phyloP scores from a whole-genome alignment of 2,113 vertebrate genomes.

The Physeter macrocephalus region DNA sequence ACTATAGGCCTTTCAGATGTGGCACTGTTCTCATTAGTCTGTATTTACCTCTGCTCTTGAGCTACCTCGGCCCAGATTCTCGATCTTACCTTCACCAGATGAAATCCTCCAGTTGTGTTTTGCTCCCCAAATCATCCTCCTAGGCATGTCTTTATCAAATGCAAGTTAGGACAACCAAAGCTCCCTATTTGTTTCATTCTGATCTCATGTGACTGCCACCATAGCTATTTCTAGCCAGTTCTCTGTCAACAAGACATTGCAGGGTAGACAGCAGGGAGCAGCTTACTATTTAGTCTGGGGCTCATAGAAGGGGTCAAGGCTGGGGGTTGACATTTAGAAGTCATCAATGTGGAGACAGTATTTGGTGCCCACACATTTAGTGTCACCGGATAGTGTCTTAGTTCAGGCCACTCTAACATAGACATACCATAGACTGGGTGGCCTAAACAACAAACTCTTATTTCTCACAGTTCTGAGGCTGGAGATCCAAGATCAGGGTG shows the following conservation, averaged over 20 bases:
- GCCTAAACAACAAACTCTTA: background rate
- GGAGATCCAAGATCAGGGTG: background rate
- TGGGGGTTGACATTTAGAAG: background rate
- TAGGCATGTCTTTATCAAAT: fast-evolving
- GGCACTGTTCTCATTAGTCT: too few species aligned
- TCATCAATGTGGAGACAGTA: background rate
- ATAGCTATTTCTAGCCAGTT: background rate
- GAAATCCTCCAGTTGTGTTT: background rate
- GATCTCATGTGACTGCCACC: background rate
- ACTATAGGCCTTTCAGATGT: background rate
- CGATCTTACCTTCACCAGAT: too few species aligned
- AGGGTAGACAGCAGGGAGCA: background rate
- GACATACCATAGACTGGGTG: too few species aligned
- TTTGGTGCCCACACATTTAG: background rate
- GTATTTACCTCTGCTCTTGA: background rate
- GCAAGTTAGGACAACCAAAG: background rate
- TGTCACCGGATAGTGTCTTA: background rate
- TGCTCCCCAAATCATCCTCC: background rate
- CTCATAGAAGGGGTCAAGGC: background rate
- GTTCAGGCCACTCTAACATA: background rate
- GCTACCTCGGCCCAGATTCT: fast-evolving
- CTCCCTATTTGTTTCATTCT: background rate
- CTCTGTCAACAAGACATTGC: background rate
- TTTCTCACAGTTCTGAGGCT: background rate
- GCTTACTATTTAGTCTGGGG: background rate